These are phyloP conservation scores for Clarias macrocephalus DNA, from an alignment of 2,113 vertebrate species.

Conservation along the genomic window DNA sequence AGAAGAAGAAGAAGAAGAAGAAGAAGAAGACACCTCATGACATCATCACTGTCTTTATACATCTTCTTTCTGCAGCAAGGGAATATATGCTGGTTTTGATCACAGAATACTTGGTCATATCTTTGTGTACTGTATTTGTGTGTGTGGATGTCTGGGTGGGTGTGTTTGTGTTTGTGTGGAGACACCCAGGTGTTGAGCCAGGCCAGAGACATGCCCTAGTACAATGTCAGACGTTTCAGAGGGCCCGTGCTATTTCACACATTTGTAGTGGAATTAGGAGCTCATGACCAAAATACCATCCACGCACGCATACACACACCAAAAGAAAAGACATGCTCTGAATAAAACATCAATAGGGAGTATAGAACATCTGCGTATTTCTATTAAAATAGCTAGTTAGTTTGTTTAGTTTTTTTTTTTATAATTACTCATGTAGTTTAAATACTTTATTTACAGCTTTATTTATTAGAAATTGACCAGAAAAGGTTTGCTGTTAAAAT, in stretches of 20 bases:
- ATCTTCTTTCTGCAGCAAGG: neutral
- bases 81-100: neutral
- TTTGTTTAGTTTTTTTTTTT: neutral
- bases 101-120: neutral
- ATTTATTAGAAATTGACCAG: neutral
- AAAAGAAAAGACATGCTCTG: neutral
- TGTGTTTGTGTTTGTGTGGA: conserved; percentile 15
- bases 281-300: conserved; percentile 53
- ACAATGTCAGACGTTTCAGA: conserved; percentile 63
- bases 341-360: neutral
- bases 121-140: conserved; percentile 13
- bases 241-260: conserved; percentile 70
- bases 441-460: neutral
- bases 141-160: conserved; percentile 38
- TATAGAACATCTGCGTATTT: neutral
- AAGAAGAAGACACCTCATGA: neutral
- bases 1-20: too few relatives aligned
- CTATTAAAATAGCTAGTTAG: neutral
- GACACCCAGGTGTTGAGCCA: conserved; percentile 56
- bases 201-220: conserved; percentile 70
- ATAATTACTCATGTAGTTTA: neutral
- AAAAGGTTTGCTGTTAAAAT: neutral
- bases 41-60: neutral
- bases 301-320: conserved; percentile 9
- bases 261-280: conserved; percentile 66